These are phyloP conservation scores for Leptodirus hochenwartii DNA, from an alignment of 2,888 invertebrate species.

Conservation along the genomic window DNA sequence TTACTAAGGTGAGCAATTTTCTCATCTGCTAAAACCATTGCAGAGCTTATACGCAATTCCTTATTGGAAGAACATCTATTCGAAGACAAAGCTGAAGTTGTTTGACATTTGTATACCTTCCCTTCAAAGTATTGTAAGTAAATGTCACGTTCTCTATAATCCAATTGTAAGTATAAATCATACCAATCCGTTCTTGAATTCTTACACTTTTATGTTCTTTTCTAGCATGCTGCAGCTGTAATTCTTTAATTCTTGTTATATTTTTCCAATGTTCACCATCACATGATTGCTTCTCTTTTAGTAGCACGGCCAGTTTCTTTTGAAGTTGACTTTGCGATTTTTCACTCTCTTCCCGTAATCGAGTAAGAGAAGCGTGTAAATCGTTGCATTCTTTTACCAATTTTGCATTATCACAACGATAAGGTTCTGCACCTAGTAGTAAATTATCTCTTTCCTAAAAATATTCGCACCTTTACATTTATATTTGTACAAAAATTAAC, in stretches of 20 bases:
- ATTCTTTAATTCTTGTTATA: not conserved
- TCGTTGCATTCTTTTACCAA: conserved; percentile 58
- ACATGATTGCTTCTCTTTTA: conserved; percentile 6
- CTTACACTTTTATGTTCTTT: not conserved
- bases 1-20: conserved; percentile 26
- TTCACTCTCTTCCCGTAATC: conserved; percentile 44
- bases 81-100: conserved; percentile 17
- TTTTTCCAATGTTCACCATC: not conserved
- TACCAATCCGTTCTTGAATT: not conserved
- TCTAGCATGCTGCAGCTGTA: not conserved
- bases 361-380: conserved; percentile 45
- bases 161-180: too few relatives aligned
- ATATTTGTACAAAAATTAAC: conserved; percentile 4
- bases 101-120: too few relatives aligned
- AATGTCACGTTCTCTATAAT: too few relatives aligned
- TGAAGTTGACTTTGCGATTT: conserved; percentile 35
- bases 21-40: conserved; percentile 21
- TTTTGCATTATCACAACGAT: conserved; percentile 62
- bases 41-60: conserved; percentile 29
- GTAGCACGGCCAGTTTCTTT: too few relatives aligned
- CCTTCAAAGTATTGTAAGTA: too few relatives aligned
- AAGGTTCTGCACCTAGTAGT: conserved; percentile 55
- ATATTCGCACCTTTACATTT: conserved; percentile 1
- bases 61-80: too few relatives aligned
- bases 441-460: conserved; percentile 50